A percentile compares a stretch with the other conserved stretches of the same genome.
These are phyloP conservation scores for Volucella bombylans DNA, from an alignment of 2,888 invertebrate species.

Conservation along the genomic window DNA sequence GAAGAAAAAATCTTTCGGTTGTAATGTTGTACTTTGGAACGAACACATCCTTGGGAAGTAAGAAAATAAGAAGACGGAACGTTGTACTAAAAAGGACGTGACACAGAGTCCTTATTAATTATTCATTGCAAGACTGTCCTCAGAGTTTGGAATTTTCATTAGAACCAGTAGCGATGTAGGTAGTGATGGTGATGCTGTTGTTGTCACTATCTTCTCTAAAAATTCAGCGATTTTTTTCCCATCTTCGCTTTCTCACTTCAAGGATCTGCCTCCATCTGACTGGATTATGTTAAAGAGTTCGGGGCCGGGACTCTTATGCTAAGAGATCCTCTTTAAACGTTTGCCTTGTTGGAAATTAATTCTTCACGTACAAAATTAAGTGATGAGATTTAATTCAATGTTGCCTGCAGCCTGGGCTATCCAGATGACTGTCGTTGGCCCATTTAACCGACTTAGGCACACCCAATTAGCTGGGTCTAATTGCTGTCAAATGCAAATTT, in stretches of 20 bases:
- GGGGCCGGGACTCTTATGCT: constrained; percentile 9
- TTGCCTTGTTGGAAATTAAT: constrained; percentile 66
- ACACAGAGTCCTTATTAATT: constrained; percentile 62
- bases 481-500: constrained; percentile 66
- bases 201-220: neutral
- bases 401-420: constrained; percentile 17
- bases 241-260: constrained; percentile 40
- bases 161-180: constrained; percentile 15
- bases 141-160: constrained; percentile 57
- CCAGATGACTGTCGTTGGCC: constrained; percentile 37
- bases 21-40: constrained; percentile 31
- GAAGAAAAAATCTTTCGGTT: constrained; percentile 39
- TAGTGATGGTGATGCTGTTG: constrained; percentile 12
- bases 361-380: constrained; percentile 66
- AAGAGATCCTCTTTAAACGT: constrained; percentile 44
- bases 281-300: constrained; percentile 67
- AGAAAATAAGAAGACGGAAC: constrained; percentile 6
- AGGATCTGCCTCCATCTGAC: constrained; percentile 20
- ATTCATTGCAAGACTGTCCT: constrained; percentile 66
- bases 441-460: constrained; percentile 41
- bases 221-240: neutral
- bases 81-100: constrained; percentile 31
- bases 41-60: constrained; percentile 41
- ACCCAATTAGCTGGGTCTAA: constrained; percentile 48
- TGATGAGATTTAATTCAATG: constrained; percentile 60